phyloP scores from a whole-genome alignment of 2,888 invertebrate genomes.

The Rhodophaea formosa region DNA sequence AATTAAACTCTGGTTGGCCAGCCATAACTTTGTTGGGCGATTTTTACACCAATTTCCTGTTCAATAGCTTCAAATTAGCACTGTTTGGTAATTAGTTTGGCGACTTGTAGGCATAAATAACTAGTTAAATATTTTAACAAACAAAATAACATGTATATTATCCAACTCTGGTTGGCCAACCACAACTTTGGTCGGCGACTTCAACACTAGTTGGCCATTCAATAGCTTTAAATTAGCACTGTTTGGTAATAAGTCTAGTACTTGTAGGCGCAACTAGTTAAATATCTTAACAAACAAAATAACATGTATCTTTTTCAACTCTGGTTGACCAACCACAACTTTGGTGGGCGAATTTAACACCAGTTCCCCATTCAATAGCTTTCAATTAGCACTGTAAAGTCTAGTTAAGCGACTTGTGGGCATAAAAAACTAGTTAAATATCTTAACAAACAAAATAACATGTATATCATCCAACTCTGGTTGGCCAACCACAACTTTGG shows the following conservation, averaged over 20 bases:
- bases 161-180: slow-evolving; percentile 49
- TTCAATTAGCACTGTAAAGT: slow-evolving; percentile 47
- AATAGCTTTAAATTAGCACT: slow-evolving; percentile 52
- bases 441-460: slow-evolving; percentile 47
- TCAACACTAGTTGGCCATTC: slow-evolving; percentile 35
- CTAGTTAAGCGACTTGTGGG: background rate
- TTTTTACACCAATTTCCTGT: slow-evolving; percentile 44
- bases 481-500: slow-evolving; percentile 50
- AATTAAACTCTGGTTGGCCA: slow-evolving; percentile 48
- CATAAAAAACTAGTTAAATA: slow-evolving; percentile 29
- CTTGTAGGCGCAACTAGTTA: slow-evolving; percentile 32
- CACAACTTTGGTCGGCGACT: slow-evolving; percentile 19
- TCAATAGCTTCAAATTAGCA: slow-evolving; percentile 55
- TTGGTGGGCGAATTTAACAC: slow-evolving; percentile 43
- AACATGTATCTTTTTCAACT: slow-evolving; percentile 51
- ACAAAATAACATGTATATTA: slow-evolving; percentile 49
- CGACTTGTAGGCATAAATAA: background rate
- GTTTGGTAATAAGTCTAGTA: slow-evolving; percentile 55
- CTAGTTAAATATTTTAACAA: slow-evolving; percentile 41
- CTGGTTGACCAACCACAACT: slow-evolving; percentile 49
- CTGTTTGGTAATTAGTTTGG: background rate
- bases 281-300: slow-evolving; percentile 47
- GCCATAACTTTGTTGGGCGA: slow-evolving; percentile 48
- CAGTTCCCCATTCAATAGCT: slow-evolving; percentile 48
- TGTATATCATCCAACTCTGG: slow-evolving; percentile 49